Percentiles rank a stretch among this genome's conserved stretches.
These are phyloP conservation scores for Agrypnia vestita DNA, from an alignment of 1,140 invertebrate genomes.

Conservation along the genomic window DNA sequence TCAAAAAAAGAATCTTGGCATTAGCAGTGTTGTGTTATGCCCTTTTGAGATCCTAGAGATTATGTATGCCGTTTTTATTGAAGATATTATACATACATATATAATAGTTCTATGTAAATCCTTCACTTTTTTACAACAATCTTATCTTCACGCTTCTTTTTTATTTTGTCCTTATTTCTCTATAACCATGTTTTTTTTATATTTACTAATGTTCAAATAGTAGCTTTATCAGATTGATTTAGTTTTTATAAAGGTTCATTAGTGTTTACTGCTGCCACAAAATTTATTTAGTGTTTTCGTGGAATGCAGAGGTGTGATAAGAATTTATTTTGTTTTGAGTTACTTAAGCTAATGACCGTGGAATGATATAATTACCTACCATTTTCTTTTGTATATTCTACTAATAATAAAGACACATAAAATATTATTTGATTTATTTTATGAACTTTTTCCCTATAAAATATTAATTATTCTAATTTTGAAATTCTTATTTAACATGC, in stretches of 20 bases:
- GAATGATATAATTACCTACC: slow-evolving; percentile 15
- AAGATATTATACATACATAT: not conserved
- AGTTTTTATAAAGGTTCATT: too few relatives aligned
- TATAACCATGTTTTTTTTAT: not conserved
- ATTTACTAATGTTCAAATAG: not conserved
- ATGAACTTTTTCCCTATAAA: too few relatives aligned
- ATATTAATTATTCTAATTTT: too few relatives aligned
- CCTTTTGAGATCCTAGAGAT: not conserved
- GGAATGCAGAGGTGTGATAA: slow-evolving; percentile 17
- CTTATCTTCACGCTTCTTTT: too few relatives aligned
- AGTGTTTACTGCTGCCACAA: too few relatives aligned
- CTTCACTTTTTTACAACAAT: not conserved
- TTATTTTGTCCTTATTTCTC: too few relatives aligned
- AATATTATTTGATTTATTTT: too few relatives aligned
- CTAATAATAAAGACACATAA: slow-evolving; percentile 11
- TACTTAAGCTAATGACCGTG: not conserved
- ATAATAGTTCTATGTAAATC: not conserved
- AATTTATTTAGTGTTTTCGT: not conserved
- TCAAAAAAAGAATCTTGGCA: too few relatives aligned
- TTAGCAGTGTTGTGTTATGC: not conserved
- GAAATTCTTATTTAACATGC: too few relatives aligned
- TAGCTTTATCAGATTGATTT: not conserved
- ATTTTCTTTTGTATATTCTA: slow-evolving; percentile 24
- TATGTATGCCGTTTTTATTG: not conserved
- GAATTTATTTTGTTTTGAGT: slow-evolving; percentile 1